phyloP scores from a whole-genome alignment of 2,797 vertebrate genomes.

The Phataginus tricuspis region DNA sequence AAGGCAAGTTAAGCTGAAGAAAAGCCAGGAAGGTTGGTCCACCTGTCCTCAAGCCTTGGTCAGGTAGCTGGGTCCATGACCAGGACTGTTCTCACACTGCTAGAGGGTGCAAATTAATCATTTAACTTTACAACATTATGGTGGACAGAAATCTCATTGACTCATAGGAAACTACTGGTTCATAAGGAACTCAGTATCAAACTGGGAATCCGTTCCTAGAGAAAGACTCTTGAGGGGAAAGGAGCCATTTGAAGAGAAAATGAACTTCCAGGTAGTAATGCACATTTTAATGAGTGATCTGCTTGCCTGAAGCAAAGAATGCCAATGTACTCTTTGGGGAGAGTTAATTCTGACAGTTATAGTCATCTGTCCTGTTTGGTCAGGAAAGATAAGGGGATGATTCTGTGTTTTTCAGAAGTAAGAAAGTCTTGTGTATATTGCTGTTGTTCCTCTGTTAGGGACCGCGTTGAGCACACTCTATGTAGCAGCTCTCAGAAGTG shows the following conservation, averaged over 20 bases:
- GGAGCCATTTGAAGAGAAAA: slow-evolving; percentile 47
- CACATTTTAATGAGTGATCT: slow-evolving; percentile 42
- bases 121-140: neutral
- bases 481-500: neutral
- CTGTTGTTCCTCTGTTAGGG: neutral
- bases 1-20: neutral
- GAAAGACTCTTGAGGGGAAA: slow-evolving; percentile 7
- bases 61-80: neutral
- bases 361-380: neutral
- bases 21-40: neutral
- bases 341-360: neutral
- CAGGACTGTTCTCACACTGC: neutral
- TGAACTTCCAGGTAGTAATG: slow-evolving; percentile 1
- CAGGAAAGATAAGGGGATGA: neutral
- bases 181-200: neutral
- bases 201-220: neutral
- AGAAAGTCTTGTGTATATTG: neutral
- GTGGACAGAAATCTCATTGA: neutral
- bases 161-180: neutral
- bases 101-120: neutral
- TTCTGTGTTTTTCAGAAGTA: neutral
- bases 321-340: neutral
- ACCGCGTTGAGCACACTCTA: neutral
- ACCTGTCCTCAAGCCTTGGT: neutral
- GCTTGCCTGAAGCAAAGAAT: slow-evolving; percentile 40